These are phyloP conservation scores for Nymphalis io DNA, from an alignment of 1,140 invertebrate species.

Conservation along the genomic window DNA sequence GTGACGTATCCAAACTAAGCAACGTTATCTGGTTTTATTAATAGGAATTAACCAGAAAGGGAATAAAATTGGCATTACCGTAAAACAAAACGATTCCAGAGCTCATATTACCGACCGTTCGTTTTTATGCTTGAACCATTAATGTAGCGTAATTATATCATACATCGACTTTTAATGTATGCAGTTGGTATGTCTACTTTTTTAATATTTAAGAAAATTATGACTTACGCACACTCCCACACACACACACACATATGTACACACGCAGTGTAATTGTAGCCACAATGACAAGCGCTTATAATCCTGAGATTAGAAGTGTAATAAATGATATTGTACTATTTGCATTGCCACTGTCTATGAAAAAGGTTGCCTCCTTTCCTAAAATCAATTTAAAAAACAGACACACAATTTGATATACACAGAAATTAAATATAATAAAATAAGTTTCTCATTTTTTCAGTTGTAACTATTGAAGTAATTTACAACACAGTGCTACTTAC, in stretches of 20 bases:
- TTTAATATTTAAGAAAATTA: background rate
- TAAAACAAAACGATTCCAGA: conserved; percentile 57
- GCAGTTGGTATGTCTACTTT: background rate
- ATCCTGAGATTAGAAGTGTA: too few species aligned
- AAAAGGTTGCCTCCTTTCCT: too few species aligned
- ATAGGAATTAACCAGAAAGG: conserved; percentile 24
- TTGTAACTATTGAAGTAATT: too few species aligned
- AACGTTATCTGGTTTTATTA: conserved; percentile 24
- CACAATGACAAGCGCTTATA: too few species aligned
- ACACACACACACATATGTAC: background rate
- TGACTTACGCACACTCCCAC: background rate
- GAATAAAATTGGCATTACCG: conserved; percentile 48
- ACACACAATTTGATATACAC: too few species aligned
- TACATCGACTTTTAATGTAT: conserved; percentile 22
- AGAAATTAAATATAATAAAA: too few species aligned
- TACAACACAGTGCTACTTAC: too few species aligned
- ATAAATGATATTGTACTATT: too few species aligned
- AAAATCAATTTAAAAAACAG: too few species aligned
- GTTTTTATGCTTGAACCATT: conserved; percentile 52
- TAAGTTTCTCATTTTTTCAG: too few species aligned
- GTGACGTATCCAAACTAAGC: conserved; percentile 7
- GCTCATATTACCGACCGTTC: conserved; percentile 52
- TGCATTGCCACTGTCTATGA: too few species aligned
- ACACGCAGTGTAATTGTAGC: too few species aligned
- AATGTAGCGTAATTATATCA: conserved; percentile 43